A percentile compares a stretch with the other conserved stretches of the same genome.
phyloP scores from a whole-genome alignment of 2,888 invertebrate species.

The Apotomis betuletana region DNA sequence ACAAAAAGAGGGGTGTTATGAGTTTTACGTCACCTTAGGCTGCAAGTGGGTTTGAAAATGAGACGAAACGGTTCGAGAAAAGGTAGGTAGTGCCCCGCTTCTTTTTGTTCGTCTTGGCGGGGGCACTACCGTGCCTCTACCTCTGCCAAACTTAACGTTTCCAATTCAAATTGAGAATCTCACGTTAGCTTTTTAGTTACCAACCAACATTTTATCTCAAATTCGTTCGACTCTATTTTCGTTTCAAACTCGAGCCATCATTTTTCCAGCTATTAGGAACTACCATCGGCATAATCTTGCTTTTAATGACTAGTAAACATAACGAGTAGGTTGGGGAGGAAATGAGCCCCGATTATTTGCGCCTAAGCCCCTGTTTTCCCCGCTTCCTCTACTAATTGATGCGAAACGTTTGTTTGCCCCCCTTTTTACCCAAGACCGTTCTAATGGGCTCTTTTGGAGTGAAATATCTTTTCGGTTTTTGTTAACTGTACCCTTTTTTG shows the following conservation, averaged over 20 bases:
- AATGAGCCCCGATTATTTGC: conserved; percentile 42
- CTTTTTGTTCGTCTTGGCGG: too few species aligned
- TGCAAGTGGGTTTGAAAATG: too few species aligned
- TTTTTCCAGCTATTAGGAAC: conserved; percentile 18
- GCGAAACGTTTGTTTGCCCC: conserved; percentile 41
- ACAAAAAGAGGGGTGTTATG: too few species aligned
- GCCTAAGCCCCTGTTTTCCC: conserved; percentile 44
- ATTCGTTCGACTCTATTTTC: neutral
- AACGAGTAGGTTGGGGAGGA: conserved; percentile 33
- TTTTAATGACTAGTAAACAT: conserved; percentile 46
- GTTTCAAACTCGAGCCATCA: neutral
- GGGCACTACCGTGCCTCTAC: too few species aligned
- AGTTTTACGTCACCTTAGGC: too few species aligned
- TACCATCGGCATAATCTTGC: conserved; percentile 40
- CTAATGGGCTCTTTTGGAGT: conserved; percentile 46
- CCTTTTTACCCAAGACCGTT: conserved; percentile 44
- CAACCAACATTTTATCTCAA: too few species aligned
- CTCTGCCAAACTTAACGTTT: too few species aligned
- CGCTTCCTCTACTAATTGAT: conserved; percentile 46
- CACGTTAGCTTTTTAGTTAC: too few species aligned
- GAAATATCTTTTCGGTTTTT: conserved; percentile 47
- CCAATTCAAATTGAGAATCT: too few species aligned
- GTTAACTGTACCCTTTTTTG: conserved; percentile 39
- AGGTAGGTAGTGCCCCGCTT: too few species aligned
- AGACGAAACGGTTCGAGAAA: too few species aligned